These are phyloP conservation scores for Teleiodes luculella DNA, from an alignment of 2,888 invertebrate species.

Conservation along the genomic window DNA sequence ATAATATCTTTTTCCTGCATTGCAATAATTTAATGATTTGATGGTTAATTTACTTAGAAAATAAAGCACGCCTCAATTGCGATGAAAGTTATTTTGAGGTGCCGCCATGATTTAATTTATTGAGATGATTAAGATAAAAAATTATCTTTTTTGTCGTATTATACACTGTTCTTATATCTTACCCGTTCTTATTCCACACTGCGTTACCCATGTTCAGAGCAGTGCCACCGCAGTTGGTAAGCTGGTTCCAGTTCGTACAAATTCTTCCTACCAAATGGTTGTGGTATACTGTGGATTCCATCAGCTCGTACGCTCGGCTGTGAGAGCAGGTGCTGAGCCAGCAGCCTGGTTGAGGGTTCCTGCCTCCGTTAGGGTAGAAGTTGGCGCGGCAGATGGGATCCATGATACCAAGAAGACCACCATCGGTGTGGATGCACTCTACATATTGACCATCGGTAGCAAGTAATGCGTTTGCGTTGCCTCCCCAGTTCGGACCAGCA, in stretches of 20 bases:
- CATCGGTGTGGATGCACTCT: constrained; percentile 47
- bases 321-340: constrained; percentile 17
- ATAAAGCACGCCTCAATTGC: no score
- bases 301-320: constrained; percentile 14
- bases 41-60: no score
- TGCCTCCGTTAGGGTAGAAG: constrained; percentile 46
- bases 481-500: constrained; percentile 42
- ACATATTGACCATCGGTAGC: constrained; percentile 36
- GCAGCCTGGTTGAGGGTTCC: constrained; percentile 39
- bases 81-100: background rate
- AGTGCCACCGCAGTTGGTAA: constrained; percentile 39
- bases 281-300: constrained; percentile 30
- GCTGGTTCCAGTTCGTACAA: constrained; percentile 29
- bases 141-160: background rate
- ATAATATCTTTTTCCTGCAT: no score
- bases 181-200: constrained; percentile 12
- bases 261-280: constrained; percentile 31
- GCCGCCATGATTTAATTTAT: background rate
- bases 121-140: background rate
- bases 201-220: constrained; percentile 47
- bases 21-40: no score
- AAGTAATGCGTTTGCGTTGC: constrained; percentile 33
- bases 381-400: constrained; percentile 37
- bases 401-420: constrained; percentile 38
- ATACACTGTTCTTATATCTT: background rate